phyloP scores from a whole-genome alignment of 2,113 vertebrate genomes.

The Oncorhynchus gorbuscha region DNA sequence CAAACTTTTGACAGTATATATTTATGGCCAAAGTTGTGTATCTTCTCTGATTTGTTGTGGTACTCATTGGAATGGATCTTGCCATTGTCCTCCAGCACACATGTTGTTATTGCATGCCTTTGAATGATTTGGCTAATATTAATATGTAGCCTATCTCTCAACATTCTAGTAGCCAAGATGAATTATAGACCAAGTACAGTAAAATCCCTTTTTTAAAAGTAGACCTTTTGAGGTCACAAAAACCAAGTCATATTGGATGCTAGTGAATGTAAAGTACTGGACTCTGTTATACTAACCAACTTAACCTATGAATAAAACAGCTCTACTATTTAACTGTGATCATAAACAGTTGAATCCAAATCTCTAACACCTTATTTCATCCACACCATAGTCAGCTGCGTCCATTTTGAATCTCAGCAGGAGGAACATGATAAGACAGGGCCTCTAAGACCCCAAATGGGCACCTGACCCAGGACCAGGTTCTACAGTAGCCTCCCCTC shows the following conservation, averaged over 20 bases:
- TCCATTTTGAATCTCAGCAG: background rate
- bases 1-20: background rate
- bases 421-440: background rate
- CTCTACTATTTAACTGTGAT: background rate
- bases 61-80: background rate
- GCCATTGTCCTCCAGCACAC: background rate
- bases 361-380: background rate
- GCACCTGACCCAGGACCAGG: slow-evolving; percentile 24
- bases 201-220: no score
- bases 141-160: background rate
- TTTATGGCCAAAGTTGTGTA: background rate
- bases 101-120: no score
- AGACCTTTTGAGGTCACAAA: background rate
- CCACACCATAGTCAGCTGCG: no score
- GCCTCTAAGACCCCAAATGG: slow-evolving; percentile 38
- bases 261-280: background rate
- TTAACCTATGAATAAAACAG: background rate
- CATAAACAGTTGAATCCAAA: background rate
- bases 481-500: slow-evolving; percentile 47
- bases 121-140: background rate
- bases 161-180: background rate
- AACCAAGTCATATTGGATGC: background rate
- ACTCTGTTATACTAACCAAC: background rate
- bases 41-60: background rate
- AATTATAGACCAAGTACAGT: background rate